Conservation (phyloP, 2,113 vertebrate species). For the Pteropus alecto region DNA sequence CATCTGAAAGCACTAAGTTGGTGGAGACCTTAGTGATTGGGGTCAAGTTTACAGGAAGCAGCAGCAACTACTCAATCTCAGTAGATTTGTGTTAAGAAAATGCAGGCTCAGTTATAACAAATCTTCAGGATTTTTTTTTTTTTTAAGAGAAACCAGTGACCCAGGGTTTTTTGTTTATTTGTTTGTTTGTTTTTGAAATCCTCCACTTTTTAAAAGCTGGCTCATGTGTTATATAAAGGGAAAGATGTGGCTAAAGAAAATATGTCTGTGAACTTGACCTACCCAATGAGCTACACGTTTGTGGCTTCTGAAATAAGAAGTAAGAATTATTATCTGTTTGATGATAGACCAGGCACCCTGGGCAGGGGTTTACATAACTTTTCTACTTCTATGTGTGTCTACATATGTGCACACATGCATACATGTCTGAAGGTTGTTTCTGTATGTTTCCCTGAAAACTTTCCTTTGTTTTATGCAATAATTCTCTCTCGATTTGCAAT, state of each 20-base stretch:
- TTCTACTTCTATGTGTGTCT: background rate
- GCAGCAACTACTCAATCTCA: background rate
- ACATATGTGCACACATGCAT: fast-evolving
- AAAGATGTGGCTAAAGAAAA: constrained; percentile 18
- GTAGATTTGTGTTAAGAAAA: constrained; percentile 36
- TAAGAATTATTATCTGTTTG: background rate
- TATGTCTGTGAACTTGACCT: constrained; percentile 7
- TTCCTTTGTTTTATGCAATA: background rate
- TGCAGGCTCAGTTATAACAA: background rate
- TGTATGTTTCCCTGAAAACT: background rate
- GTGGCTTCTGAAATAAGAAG: constrained; percentile 12
- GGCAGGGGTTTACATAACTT: background rate
- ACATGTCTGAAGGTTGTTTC: background rate
- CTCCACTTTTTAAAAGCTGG: constrained; percentile 12
- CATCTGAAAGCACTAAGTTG: constrained; percentile 1
- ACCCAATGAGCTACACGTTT: background rate
- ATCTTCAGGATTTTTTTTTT: background rate
- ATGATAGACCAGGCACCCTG: background rate
- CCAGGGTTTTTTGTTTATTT: background rate
- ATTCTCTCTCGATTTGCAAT: background rate
- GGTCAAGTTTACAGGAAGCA: constrained; percentile 57
- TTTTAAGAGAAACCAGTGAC: constrained; percentile 31
- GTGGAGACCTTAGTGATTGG: constrained; percentile 37
- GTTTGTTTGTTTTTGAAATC: background rate
- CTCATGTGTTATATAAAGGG: background rate